Percentiles rank a stretch among this genome's conserved stretches.
Conservation (phyloP, 2,797 vertebrate genomes). For the Melanotaenia boesemani region DNA sequence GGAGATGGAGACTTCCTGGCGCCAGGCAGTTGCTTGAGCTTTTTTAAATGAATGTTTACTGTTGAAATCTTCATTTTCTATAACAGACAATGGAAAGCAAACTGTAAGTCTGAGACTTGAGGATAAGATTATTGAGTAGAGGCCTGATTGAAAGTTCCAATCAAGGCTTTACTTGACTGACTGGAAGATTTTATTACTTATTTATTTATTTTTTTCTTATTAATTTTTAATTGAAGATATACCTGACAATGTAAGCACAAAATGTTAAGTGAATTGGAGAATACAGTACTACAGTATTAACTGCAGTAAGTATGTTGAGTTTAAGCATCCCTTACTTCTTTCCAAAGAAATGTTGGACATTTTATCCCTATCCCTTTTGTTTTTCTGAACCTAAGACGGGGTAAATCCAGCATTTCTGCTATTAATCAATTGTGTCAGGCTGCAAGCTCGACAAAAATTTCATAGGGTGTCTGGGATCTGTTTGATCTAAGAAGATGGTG, state of each 20-base stretch:
- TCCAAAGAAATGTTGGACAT: not conserved
- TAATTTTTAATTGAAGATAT: too few relatives aligned
- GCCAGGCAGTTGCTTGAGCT: constrained; percentile 15
- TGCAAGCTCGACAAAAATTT: not conserved
- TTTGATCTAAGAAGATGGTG: not conserved
- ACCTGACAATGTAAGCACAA: too few relatives aligned
- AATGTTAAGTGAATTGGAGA: not conserved
- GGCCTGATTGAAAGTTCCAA: not conserved
- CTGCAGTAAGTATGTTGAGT: constrained; percentile 1
- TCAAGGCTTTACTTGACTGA: not conserved
- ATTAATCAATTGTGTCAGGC: not conserved
- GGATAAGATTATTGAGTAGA: constrained; percentile 12
- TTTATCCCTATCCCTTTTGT: not conserved
- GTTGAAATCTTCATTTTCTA: constrained; percentile 3
- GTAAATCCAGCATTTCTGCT: not conserved
- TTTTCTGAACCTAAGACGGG: not conserved
- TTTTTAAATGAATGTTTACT: constrained; percentile 20
- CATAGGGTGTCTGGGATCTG: not conserved
- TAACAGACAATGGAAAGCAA: not conserved
- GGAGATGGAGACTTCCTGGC: constrained; percentile 11
- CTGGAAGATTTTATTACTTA: not conserved
- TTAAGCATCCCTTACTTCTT: not conserved
- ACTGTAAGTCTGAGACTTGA: constrained; percentile 6
- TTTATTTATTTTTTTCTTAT: too few relatives aligned
- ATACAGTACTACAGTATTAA: not conserved